Conservation (phyloP, 2,797 vertebrate species). For the Anguilla pacifica region DNA sequence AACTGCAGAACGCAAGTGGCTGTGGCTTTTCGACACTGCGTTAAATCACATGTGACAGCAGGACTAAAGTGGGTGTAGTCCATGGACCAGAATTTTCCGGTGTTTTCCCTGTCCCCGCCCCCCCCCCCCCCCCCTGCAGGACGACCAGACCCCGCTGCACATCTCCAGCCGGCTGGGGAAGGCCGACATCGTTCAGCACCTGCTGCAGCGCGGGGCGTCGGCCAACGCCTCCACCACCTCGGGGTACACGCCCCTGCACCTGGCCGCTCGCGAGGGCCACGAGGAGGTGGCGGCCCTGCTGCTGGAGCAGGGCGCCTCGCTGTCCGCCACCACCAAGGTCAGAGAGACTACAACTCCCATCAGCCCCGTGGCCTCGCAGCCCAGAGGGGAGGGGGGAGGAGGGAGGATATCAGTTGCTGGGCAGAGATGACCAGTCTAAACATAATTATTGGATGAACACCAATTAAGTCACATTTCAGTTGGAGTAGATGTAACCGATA, state of each 20-base stretch:
- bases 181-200: slow-evolving; percentile 91
- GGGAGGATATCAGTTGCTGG: not conserved
- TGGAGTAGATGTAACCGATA: not conserved
- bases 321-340: slow-evolving; percentile 92
- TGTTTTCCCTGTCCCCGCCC: not conserved
- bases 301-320: slow-evolving; percentile 87
- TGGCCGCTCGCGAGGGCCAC: slow-evolving; percentile 90
- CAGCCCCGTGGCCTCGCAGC: not conserved
- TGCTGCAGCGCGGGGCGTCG: slow-evolving; percentile 84
- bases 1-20: not conserved
- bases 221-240: slow-evolving; percentile 90
- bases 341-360: not conserved
- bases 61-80: not conserved
- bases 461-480: not conserved
- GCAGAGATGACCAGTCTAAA: slow-evolving; percentile 9
- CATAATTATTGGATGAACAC: not conserved
- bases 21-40: not conserved
- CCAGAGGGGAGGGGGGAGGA: not conserved
- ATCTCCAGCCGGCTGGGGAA: slow-evolving; percentile 94
- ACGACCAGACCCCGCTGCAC: slow-evolving; percentile 95
- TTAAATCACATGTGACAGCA: not conserved
- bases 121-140: slow-evolving; percentile 63
- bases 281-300: slow-evolving; percentile 87
- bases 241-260: slow-evolving; percentile 91
- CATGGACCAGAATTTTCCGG: not conserved